These are phyloP conservation scores for Chrysopilus asiliformis DNA, from an alignment of 2,888 invertebrate species.

Conservation along the genomic window DNA sequence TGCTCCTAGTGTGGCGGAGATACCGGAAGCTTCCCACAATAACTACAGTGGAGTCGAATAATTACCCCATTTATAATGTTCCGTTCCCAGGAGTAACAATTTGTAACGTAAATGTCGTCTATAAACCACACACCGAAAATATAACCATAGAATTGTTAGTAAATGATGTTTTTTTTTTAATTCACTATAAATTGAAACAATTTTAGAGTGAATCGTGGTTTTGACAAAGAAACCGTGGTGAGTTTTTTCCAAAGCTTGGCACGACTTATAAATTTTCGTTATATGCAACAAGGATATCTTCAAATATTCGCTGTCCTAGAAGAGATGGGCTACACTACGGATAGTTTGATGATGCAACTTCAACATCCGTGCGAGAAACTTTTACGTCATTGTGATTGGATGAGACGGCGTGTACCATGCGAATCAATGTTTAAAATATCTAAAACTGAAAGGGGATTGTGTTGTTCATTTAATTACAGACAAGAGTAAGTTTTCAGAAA, in stretches of 20 bases:
- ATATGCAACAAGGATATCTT: conserved; percentile 18
- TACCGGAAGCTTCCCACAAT: conserved; percentile 23
- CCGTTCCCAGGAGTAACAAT: conserved; percentile 52
- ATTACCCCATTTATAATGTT: conserved; percentile 51
- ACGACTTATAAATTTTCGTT: conserved; percentile 24
- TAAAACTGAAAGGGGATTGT: conserved; percentile 25
- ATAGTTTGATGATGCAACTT: conserved; percentile 25
- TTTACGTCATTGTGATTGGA: conserved; percentile 23
- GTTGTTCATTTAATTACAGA: conserved; percentile 29
- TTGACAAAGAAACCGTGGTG: too few species aligned
- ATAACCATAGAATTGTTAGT: conserved; percentile 41
- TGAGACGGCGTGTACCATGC: conserved; percentile 22
- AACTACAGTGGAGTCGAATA: conserved; percentile 41
- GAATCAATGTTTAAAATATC: conserved; percentile 23
- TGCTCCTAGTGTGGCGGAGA: conserved; percentile 21
- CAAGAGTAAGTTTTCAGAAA: too few species aligned
- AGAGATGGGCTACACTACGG: conserved; percentile 19
- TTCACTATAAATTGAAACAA: neutral
- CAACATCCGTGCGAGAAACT: conserved; percentile 27
- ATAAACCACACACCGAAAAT: conserved; percentile 35
- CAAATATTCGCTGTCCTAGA: conserved; percentile 19
- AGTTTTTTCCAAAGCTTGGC: conserved; percentile 22
- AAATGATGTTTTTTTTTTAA: neutral
- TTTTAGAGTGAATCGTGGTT: too few species aligned
- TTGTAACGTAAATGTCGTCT: conserved; percentile 47